Conservation (phyloP, 2,797 vertebrate genomes). For the Pelobates cultripes region DNA sequence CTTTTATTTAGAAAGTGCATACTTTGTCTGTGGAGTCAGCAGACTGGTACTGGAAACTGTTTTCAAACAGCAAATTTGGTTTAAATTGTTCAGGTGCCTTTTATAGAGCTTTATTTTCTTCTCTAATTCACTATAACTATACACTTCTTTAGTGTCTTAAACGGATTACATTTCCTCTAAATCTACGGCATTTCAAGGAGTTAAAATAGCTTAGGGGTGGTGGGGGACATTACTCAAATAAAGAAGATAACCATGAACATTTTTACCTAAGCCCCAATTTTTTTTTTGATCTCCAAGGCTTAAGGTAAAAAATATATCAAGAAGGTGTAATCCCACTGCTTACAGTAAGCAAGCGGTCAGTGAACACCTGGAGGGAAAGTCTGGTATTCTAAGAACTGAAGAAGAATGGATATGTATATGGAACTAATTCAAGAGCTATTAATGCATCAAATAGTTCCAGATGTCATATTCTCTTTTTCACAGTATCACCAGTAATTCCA, state of each 20-base stretch:
- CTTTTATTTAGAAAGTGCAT: no score
- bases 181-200: background rate
- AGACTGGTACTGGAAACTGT: no score
- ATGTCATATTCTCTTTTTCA: slow-evolving; percentile 3
- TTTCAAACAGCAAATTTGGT: no score
- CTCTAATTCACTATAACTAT: background rate
- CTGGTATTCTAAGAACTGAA: background rate
- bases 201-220: background rate
- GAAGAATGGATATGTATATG: background rate
- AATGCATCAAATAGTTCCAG: background rate
- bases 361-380: background rate
- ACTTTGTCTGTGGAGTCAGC: background rate
- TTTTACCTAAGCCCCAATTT: background rate
- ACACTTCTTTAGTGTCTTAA: no score
- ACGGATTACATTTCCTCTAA: no score
- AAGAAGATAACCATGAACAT: background rate
- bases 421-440: slow-evolving; percentile 1
- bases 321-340: background rate
- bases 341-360: background rate
- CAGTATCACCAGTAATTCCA: background rate
- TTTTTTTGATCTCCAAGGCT: background rate
- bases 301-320: background rate
- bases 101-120: background rate
- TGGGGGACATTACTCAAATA: background rate
- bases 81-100: no score